Base-by-base conservation (phyloP, 1,140 invertebrate species). In the Chelonus insularis region DNA sequence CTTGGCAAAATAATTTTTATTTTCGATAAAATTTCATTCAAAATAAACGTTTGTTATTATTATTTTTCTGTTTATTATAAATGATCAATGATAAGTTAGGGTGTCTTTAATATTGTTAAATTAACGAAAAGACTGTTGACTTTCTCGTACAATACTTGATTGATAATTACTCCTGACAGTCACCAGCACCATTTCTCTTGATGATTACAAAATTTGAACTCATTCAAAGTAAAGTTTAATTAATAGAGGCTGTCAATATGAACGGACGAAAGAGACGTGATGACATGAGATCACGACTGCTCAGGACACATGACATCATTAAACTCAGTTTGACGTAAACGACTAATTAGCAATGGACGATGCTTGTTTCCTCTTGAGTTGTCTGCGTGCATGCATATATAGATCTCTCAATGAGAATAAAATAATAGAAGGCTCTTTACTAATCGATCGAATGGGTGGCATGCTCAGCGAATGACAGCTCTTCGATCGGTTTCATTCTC, bases 341-440 rank as follows among this genome's bases (percentile, higher is more conserved):
- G 58, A 45, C 21, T 60, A 60, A 60, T 60, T 60, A 60, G 58
- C 37, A 25, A 21, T 9, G 14, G 25, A 12, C 48, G 48, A 52
- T 60, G n/a, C 50, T 60, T 34, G 39, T 55, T 16, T 47, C 51
- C 41, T 45, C 59, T 61, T 25, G 51, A 54, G 55, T 41, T 39
- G 39, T 21, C 37, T 14, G 25, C 41, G 47, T 47, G 14, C 50
- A 61, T 48, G 29, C 50, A 57, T 57, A 57, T 57, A 43, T 4
- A 48, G 9, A 11, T 11, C 11, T 20, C 45, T 48, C 29, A n/a
- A 32, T 14, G 16, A 36, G 14, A 25, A 75, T 71, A 71, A 72
- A 72, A 69, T 70, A 65, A 69, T 70, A 65, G 65, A 72, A 65
- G 54, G 59, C 68, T 68, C 68, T 73, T 21, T 23, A 62, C 64